phyloP scores from a whole-genome alignment of 1,140 invertebrate genomes.

The Caenorhabditis inopinata region DNA sequence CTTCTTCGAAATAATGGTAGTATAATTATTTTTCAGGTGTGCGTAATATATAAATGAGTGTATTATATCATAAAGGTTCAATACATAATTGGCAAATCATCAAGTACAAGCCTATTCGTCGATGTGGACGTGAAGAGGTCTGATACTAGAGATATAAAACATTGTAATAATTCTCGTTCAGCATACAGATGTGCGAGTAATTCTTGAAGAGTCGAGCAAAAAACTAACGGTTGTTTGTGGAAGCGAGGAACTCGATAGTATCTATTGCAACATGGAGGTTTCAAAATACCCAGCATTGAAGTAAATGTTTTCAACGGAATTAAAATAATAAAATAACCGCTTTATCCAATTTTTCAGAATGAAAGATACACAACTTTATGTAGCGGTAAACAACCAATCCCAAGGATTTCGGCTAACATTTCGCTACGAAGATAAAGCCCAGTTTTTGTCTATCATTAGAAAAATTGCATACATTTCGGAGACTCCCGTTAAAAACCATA shows the following conservation, averaged over 20 bases:
- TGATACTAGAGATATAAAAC: background rate
- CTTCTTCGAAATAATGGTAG: no score
- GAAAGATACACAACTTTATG: background rate
- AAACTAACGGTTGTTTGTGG: background rate
- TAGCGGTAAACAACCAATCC: background rate
- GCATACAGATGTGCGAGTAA: background rate
- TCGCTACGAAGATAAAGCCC: background rate
- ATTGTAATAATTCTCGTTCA: background rate
- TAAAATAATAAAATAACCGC: background rate
- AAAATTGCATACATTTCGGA: background rate
- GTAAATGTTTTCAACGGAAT: background rate
- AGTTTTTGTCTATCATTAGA: background rate
- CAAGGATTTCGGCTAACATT: slow-evolving; percentile 1
- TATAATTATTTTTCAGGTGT: no score
- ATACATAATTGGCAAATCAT: background rate
- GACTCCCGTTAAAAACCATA: background rate
- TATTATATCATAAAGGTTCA: no score
- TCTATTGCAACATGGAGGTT: background rate
- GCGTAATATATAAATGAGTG: no score
- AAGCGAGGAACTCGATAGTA: background rate
- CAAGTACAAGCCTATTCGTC: background rate
- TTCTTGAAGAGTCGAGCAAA: background rate
- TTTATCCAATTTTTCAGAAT: no score
- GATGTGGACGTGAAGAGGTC: background rate
- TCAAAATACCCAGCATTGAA: background rate